These are phyloP conservation scores for Rhinophrynus dorsalis DNA, from an alignment of 2,797 vertebrate species.

Conservation along the genomic window DNA sequence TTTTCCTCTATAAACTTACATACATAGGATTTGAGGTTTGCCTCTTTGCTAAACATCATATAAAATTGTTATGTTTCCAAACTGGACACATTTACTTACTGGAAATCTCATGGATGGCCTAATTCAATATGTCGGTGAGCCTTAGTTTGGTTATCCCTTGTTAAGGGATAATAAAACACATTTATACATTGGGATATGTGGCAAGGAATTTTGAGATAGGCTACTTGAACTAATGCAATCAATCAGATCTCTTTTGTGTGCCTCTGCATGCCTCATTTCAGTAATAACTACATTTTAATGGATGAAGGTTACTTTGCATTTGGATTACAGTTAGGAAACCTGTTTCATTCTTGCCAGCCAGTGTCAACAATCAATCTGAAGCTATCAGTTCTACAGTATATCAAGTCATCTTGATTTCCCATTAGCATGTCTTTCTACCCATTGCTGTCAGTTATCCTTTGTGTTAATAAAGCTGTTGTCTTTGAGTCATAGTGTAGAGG, in stretches of 20 bases:
- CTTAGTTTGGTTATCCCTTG: too few relatives aligned
- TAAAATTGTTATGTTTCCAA: too few relatives aligned
- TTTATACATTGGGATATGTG: too few relatives aligned
- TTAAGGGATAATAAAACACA: too few relatives aligned
- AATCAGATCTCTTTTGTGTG: background rate
- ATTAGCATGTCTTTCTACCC: slow-evolving; percentile 22
- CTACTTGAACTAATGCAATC: too few relatives aligned
- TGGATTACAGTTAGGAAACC: slow-evolving; percentile 36
- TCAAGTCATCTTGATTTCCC: slow-evolving; percentile 41
- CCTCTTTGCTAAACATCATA: too few relatives aligned
- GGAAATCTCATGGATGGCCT: too few relatives aligned
- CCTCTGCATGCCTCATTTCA: background rate
- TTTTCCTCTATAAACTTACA: too few relatives aligned
- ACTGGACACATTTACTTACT: too few relatives aligned
- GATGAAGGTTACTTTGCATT: slow-evolving; percentile 30
- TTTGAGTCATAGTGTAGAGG: slow-evolving; percentile 22
- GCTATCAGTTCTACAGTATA: slow-evolving; percentile 12
- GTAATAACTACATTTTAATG: slow-evolving; percentile 5
- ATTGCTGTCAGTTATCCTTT: slow-evolving; percentile 29
- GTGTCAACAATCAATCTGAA: slow-evolving; percentile 39
- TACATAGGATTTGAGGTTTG: too few relatives aligned
- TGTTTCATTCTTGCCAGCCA: slow-evolving; percentile 31
- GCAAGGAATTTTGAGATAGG: too few relatives aligned
- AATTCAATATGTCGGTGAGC: too few relatives aligned
- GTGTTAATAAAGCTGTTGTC: slow-evolving; percentile 39